These are phyloP conservation scores for Kuschelorhynchus macadamiae DNA, from an alignment of 2,888 invertebrate species.

Conservation along the genomic window DNA sequence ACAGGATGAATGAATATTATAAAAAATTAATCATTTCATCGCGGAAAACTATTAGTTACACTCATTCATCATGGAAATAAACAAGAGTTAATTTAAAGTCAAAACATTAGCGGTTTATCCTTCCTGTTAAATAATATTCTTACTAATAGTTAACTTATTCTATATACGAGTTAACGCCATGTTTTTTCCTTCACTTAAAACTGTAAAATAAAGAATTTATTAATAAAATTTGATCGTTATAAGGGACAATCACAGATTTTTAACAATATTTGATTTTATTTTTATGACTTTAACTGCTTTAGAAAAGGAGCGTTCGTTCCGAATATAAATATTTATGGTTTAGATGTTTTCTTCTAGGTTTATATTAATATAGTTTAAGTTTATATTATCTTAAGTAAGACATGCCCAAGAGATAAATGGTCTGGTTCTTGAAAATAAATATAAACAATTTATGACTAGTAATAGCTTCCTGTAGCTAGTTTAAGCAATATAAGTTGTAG, in stretches of 20 bases:
- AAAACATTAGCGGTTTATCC: no score
- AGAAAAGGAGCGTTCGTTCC: slow-evolving; percentile 8
- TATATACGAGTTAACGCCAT: not conserved
- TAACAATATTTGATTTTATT: slow-evolving; percentile 16
- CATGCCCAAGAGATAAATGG: no score
- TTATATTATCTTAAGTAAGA: no score
- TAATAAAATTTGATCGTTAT: slow-evolving; percentile 38
- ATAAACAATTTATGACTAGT: no score
- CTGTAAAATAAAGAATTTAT: slow-evolving; percentile 3
- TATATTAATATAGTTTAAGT: no score
- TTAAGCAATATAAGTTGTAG: no score
- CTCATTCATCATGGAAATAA: no score
- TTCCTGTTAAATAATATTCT: slow-evolving; percentile 12
- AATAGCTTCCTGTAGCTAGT: no score
- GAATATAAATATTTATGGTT: not conserved
- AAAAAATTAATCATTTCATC: no score
- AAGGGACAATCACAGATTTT: slow-evolving; percentile 46
- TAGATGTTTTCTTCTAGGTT: not conserved
- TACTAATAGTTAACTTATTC: not conserved
- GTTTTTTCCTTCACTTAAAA: not conserved
- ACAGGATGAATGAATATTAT: not conserved
- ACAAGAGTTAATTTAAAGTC: no score
- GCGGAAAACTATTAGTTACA: no score
- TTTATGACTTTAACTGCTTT: slow-evolving; percentile 19
- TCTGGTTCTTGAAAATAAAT: no score